Evolutionary conservation across 30 jellyfish, hydroid and myxozoan genomes (phyloP), one percentile per base, ranked within the genome.

Genomic region (Aurelia coerulea): DNA sequence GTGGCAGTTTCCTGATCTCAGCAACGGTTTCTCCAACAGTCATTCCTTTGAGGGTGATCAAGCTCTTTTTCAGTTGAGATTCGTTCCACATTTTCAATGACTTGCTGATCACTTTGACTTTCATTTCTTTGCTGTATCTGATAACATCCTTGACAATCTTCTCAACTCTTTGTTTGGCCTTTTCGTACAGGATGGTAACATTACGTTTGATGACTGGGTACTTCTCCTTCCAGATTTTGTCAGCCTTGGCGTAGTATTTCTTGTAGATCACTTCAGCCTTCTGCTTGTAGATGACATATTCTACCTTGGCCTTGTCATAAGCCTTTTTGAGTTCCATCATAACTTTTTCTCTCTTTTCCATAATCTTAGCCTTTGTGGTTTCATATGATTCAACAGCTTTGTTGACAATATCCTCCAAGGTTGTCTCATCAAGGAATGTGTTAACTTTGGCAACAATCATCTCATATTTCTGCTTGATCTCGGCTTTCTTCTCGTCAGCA

Each of bases 1-100:
- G 63, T 56, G 98, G 98, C 81, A 93, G 60, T 81, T 39, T 84
- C 79, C 79, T 84, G 76, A 87, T 88, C 66, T 90, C 98, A 14
- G 87, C 96, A 60, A 93, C 91, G 34, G 98, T 93, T 56, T 93
- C 96, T n/a, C 91, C 84, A n/a, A 93, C 89, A 35, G 97, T 88
- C 98, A 93, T 93, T 60, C 89, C 90, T 72, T 88, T 85, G 72
- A 93, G 64, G 14, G 92, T 65, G 72, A 88, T 39, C 58, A 93
- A 74, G 73, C 39, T 66, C 39, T 64, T 62, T 60, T 89, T 82
- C 69, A 88, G 58, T 35, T 68, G 83, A 13, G 96, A 83, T 51
- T 83, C 89, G 66, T 37, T 84, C 97, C 97, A 88, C 79, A 69
- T 52, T 56, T 85, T 81, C 87, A 60, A 52, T 8, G 94, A 64